Base-by-base conservation (phyloP, 1,140 invertebrate genomes). In the Aricia agestis region DNA sequence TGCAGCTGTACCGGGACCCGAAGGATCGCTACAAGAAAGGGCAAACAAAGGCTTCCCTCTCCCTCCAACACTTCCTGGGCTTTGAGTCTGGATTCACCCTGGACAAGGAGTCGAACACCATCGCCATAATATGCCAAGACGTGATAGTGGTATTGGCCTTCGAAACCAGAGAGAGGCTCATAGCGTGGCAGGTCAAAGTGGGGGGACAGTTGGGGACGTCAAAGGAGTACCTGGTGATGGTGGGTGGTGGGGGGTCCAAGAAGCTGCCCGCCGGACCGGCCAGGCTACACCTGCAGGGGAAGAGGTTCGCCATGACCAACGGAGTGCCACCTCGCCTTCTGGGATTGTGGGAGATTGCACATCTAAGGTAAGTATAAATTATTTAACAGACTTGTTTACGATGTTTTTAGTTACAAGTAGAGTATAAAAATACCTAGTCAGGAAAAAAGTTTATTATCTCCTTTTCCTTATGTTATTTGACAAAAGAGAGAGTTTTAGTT, bases 51-150 rank as follows among this genome's bases (percentile, higher is more conserved):
- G 95, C 96, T 11, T 97, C 96, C 10, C 93, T 97, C 61, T 96
- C 96, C 6, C 93, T 98, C 65, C 95, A 97, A 84, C 95, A 97
- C 79, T 97, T 97, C 89, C 94, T 97, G 36, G 97, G 96, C 11
- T 93, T 97, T 71, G 96, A 97, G 86, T 95, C 96, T 61, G 97
- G 97, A 32, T 97, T 98, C 86, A 97, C 96, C 0, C 92, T 98
- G 70, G 97, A 98, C 89, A 98, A 98, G 86, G 97, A 98, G 90
- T 96, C 95, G 3, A 96, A 98, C 86, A 98, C 97, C 1, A 94
- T 98, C 77, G 97, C 97, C 10, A 96, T 98, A 74, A 95, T 98
- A 72, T 98, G 97, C 82, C 96, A 97, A 85, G 97, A 98, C 79
- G 94, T 97, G n/a, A 96, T 95, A 15, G 95, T 97, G 2, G 95